Evolutionary conservation across 2,888 invertebrate genomes (phyloP), one percentile per base, ranked within the genome.

Genomic region (Pyrrhosoma nymphula): DNA sequence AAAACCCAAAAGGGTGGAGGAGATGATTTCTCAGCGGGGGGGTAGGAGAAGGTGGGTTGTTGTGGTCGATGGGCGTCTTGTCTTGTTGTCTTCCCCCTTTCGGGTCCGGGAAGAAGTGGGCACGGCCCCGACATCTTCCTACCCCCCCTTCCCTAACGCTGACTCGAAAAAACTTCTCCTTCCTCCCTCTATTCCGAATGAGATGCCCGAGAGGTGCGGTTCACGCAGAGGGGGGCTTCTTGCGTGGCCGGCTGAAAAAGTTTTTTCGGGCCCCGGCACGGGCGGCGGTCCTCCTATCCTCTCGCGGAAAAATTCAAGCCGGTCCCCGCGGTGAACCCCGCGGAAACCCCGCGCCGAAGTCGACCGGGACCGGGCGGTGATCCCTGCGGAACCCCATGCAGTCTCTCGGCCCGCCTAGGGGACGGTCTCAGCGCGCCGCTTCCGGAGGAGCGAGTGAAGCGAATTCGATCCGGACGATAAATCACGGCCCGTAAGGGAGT

Each of bases 381-480:
- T 82, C 30, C 82, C 35, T 82, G 30, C 35, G 82, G 82, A 82
- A 82, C 35, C 82, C 69, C 82, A 35, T 82, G 82, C 82, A 30
- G 82, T 82, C 82, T 16, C 47, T 4, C 47, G 47, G 47, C 47
- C 47, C 82, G 82, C 35, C 82, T n/a, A n/a, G 82, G 35, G 82
- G 82, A 35, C 82, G 35, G 30, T 82, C 82, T 26, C 82, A 20
- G 60, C n/a, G 16, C 30, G 30, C 82, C 82, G 82, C 82, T 82
- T 82, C 35, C 82, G 82, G 82, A 82, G n/a, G n/a, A n/a, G 69
- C 26, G 69, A 69, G 82, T 23, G 16, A 82, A 35, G 82, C 82
- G 82, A 82, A 82, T 82, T 82, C 82, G 82, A 82, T 82, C 82
- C 82, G 30, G 82, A 35, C 82, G 30, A 82, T 82, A 82, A 82